Percentiles rank a stretch among this genome's conserved stretches.
Conservation (phyloP, 1,140 invertebrate species). For the Aphelenchoides besseyi region DNA sequence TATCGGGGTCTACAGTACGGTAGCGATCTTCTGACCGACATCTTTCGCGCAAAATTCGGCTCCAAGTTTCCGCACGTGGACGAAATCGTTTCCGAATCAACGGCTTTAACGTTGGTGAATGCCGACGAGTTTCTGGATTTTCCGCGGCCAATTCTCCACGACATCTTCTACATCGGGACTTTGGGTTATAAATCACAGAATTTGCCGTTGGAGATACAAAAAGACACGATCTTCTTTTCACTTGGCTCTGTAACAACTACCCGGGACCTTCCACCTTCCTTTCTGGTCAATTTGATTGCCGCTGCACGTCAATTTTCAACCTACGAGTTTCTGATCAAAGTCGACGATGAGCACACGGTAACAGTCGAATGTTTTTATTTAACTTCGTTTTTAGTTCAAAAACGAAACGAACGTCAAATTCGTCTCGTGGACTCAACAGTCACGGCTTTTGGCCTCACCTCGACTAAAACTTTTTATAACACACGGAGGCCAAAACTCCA, state of each 20-base stretch:
- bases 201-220: neutral
- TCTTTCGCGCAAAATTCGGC: slow-evolving; percentile 2
- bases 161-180: slow-evolving; percentile 27
- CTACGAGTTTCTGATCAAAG: slow-evolving; percentile 16
- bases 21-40: neutral
- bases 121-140: slow-evolving; percentile 28
- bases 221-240: slow-evolving; percentile 11
- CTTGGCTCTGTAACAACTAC: slow-evolving; percentile 18
- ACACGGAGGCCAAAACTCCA: slow-evolving; percentile 14
- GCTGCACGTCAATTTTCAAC: neutral
- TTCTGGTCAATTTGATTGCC: neutral
- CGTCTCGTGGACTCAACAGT: neutral
- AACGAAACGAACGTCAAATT: slow-evolving; percentile 16
- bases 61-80: slow-evolving; percentile 23
- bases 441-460: neutral
- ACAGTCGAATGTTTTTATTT: neutral
- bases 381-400: neutral
- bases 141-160: slow-evolving; percentile 24
- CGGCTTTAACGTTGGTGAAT: slow-evolving; percentile 19
- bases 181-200: slow-evolving; percentile 15
- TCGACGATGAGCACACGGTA: neutral
- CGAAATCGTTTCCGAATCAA: neutral
- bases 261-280: neutral
- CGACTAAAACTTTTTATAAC: neutral
- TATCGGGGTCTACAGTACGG: slow-evolving; percentile 7